Evolutionary conservation across 1,140 invertebrate genomes (phyloP).

Genomic region (Calliopsis andreniformis): DNA sequence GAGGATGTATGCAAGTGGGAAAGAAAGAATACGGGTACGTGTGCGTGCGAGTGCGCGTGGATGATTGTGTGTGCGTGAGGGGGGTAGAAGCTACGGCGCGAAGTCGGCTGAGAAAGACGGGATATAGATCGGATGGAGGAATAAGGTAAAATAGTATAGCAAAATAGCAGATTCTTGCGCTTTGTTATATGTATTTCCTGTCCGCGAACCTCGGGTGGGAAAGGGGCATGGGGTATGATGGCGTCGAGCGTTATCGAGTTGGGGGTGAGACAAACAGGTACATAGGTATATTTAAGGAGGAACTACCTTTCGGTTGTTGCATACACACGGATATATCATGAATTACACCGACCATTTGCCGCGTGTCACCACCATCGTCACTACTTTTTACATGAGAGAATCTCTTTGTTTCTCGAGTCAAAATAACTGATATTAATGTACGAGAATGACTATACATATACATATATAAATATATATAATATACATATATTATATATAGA

Average conservation of each 20-base stretch:
- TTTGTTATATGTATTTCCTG: slow-evolving; percentile 33
- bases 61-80: slow-evolving; percentile 8
- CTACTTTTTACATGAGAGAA: slow-evolving; percentile 57
- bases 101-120: not conserved
- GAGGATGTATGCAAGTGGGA: not conserved
- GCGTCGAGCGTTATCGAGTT: slow-evolving; percentile 8
- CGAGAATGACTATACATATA: slow-evolving; percentile 40
- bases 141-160: slow-evolving; percentile 10
- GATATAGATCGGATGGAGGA: slow-evolving; percentile 11
- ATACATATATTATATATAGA: not conserved
- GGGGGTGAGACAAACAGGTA: slow-evolving; percentile 15
- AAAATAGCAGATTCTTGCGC: slow-evolving; percentile 16
- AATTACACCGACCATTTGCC: not conserved
- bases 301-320: slow-evolving; percentile 33
- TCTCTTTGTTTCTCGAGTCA: slow-evolving; percentile 44
- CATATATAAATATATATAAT: not conserved
- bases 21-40: slow-evolving; percentile 9
- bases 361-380: slow-evolving; percentile 24
- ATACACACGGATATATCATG: slow-evolving; percentile 19
- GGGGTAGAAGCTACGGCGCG: not conserved
- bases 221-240: not conserved
- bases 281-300: slow-evolving; percentile 23
- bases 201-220: not conserved
- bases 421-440: slow-evolving; percentile 47
- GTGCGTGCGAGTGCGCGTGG: not conserved